Conservation (phyloP, 2,113 vertebrate genomes). For the Dasyurus viverrinus region DNA sequence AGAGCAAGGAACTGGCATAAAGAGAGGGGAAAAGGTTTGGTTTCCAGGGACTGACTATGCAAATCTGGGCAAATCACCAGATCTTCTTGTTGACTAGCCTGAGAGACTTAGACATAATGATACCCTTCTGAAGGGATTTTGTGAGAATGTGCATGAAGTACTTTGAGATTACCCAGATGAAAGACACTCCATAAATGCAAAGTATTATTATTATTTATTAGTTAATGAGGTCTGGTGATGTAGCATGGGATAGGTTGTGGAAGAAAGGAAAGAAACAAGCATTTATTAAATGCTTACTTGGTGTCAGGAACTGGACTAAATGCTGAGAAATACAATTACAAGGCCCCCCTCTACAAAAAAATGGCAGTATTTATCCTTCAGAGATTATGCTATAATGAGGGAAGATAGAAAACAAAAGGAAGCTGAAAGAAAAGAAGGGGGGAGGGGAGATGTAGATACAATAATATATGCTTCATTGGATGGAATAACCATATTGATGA, state of each 20-base stretch:
- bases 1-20: fast-evolving
- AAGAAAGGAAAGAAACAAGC: neutral
- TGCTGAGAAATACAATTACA: neutral
- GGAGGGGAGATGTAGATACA: neutral
- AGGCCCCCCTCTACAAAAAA: neutral
- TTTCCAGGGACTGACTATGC: neutral
- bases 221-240: neutral
- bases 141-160: neutral
- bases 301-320: neutral
- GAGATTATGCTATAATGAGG: neutral
- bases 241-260: neutral
- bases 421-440: neutral
- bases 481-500: neutral
- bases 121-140: neutral
- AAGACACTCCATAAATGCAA: neutral
- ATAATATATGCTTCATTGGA: neutral
- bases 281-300: neutral
- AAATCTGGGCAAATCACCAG: neutral
- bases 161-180: neutral
- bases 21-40: neutral
- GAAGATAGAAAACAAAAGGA: neutral
- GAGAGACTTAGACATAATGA: neutral
- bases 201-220: neutral
- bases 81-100: neutral
- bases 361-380: neutral